Evolutionary conservation across 2,113 vertebrate species (phyloP), one percentile per base, ranked within the genome.

Genomic region (Micromys minutus): DNA sequence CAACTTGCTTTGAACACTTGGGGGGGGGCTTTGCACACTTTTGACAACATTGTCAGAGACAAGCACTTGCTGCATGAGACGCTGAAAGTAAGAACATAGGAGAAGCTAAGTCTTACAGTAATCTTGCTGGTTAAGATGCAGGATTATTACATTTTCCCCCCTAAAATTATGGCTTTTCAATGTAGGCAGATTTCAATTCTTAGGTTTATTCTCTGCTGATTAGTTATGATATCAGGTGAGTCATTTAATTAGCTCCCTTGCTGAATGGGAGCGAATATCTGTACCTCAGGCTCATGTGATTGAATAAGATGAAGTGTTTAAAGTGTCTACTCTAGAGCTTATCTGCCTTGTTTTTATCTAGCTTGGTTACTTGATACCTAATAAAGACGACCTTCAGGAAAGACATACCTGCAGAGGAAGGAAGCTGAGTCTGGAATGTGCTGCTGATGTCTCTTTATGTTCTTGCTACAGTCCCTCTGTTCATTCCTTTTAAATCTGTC

Each of bases 231-330:
- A 79, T 83, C 69, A 87, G 71, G 71, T 42, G 80, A 95, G 42
- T 69, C 26, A 22, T 77, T 91, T 91, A 52, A 92, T 89, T 95
- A 87, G 50, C 55, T 94, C 77, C 65, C 71, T 85, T 95, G 85
- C 42, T 61, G 95, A 95, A 36, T 93, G 36, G 42, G 59, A 55
- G 71, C 59, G 89, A 85, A 80, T 80, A 87, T 69, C 29, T 87
- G 7, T 61, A 72, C 72, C 76, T 45, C 39, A 92, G 45, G 3
- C 29, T 87, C 75, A 24, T 45, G 45, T 80, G 36, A 79, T 84
- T 76, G 90, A 85, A 72, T 39, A 57, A 80, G 34, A 15, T 74
- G 50, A 81, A 52, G 31, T 75, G 72, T 67, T 81, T 96, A 55
- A 93, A 67, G 36, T 79, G 7, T 57, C 7, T 0, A n/a, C 47